Conservation (phyloP, 2,797 vertebrate genomes). For the Sitta carolinensis region DNA sequence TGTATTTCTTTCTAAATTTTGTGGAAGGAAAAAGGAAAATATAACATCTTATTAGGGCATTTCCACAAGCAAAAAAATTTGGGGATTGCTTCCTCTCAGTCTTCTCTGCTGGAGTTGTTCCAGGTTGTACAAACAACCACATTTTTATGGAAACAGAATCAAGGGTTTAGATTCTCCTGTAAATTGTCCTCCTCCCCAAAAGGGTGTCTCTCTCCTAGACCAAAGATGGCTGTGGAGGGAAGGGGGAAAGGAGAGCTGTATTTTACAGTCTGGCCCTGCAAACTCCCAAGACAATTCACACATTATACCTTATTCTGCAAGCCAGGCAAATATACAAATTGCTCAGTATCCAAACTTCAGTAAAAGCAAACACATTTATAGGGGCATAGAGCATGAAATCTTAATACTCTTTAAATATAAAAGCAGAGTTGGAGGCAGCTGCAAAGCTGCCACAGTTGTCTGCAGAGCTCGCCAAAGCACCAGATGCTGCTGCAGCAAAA, state of each 20-base stretch:
- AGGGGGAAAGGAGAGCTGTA: neutral
- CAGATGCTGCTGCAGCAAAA: slow-evolving; percentile 53
- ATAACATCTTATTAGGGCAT: neutral
- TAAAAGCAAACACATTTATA: neutral
- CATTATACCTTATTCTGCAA: neutral
- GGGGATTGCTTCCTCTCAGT: neutral
- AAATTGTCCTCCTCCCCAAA: neutral
- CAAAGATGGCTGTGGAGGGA: neutral
- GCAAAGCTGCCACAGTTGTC: slow-evolving; percentile 44
- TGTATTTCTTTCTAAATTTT: neutral
- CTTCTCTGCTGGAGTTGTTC: neutral
- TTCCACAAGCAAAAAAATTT: neutral
- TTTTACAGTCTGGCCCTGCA: neutral
- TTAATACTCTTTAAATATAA: slow-evolving; percentile 2
- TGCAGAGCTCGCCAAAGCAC: slow-evolving; percentile 42
- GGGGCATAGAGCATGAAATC: neutral
- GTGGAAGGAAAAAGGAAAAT: neutral
- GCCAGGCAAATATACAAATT: neutral
- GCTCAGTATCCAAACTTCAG: neutral
- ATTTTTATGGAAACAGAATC: neutral
- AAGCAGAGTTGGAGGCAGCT: slow-evolving; percentile 33
- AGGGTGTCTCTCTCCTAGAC: neutral
- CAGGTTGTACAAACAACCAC: neutral
- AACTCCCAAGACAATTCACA: neutral
- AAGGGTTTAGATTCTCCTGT: neutral